A percentile compares a stretch with the other conserved stretches of the same genome.
These are phyloP conservation scores for Homalodisca vitripennis DNA, from an alignment of 1,140 invertebrate genomes.

Conservation along the genomic window DNA sequence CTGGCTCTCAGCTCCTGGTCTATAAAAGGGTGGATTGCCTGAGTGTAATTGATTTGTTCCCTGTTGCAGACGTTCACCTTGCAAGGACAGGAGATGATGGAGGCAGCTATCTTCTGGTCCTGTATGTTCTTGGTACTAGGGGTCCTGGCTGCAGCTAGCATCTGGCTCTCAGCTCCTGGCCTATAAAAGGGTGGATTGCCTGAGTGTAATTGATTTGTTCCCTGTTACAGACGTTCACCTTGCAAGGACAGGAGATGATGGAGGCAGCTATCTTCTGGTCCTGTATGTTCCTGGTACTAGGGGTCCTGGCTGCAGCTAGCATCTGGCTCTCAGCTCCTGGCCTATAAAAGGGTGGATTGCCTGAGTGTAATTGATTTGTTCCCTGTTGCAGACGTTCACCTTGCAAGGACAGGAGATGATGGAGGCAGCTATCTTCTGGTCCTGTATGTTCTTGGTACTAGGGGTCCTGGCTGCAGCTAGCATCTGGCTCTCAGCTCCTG, in stretches of 20 bases:
- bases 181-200: no score
- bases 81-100: background rate
- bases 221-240: background rate
- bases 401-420: background rate
- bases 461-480: background rate
- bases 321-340: no score
- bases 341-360: no score
- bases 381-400: background rate
- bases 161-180: no score
- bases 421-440: background rate
- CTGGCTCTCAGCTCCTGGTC: no score
- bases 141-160: background rate
- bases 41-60: no score
- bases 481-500: no score
- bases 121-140: background rate
- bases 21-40: no score
- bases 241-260: background rate
- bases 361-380: no score
- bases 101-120: background rate
- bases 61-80: background rate
- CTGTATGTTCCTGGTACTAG: background rate
- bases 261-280: background rate
- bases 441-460: background rate
- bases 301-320: background rate
- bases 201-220: no score